Evolutionary conservation across 2,113 vertebrate genomes (phyloP).

Genomic region (Zosterops japonicus): DNA sequence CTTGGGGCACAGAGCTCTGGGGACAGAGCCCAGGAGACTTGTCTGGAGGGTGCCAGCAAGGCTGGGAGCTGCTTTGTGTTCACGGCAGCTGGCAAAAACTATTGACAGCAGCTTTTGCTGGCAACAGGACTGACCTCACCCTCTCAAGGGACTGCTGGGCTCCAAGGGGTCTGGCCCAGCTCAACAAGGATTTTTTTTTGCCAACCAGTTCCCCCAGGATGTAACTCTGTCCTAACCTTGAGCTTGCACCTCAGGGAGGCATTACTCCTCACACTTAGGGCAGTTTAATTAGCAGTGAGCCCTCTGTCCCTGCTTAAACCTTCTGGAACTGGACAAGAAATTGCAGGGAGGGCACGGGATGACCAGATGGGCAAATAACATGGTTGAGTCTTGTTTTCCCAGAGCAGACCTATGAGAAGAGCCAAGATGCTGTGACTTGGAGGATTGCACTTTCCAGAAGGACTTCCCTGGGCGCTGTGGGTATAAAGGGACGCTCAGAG

Average conservation of each 20-base stretch:
- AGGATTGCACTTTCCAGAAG: rapidly evolving
- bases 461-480: rapidly evolving
- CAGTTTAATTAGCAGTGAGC: background rate
- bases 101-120: background rate
- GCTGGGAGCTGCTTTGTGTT: background rate
- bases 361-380: background rate
- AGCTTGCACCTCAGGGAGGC: background rate
- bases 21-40: background rate
- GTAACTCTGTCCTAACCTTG: background rate
- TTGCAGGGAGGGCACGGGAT: background rate
- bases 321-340: background rate
- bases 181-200: background rate
- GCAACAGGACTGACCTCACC: background rate
- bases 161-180: background rate
- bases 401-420: background rate
- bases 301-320: background rate
- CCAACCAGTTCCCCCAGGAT: background rate
- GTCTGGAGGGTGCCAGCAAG: background rate
- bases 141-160: background rate
- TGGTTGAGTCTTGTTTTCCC: background rate
- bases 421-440: background rate
- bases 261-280: background rate
- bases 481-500: background rate
- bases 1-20: background rate
- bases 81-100: background rate